phyloP scores from a whole-genome alignment of 2,113 vertebrate species.

The Xerus inauris region DNA sequence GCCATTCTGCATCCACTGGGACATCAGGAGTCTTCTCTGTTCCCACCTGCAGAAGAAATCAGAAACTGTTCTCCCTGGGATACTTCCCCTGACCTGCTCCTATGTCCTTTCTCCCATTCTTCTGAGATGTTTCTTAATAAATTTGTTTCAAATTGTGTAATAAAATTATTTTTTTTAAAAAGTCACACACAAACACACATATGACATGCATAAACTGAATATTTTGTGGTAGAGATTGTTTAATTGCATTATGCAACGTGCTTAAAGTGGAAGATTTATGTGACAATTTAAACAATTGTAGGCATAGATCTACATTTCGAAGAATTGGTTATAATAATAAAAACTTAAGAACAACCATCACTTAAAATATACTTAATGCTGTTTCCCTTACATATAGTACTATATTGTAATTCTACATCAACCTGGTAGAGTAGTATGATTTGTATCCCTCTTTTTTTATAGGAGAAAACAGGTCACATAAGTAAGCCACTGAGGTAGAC shows the following conservation, averaged over 20 bases:
- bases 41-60: too few relatives aligned
- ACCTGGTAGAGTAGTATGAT: background rate
- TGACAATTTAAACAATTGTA: background rate
- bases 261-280: background rate
- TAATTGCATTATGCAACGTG: background rate
- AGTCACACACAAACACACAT: too few relatives aligned
- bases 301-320: background rate
- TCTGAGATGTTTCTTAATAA: too few relatives aligned
- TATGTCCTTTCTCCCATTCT: too few relatives aligned
- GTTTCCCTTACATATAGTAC: background rate
- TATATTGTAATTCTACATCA: background rate
- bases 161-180: too few relatives aligned
- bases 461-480: background rate
- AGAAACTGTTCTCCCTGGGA: too few relatives aligned
- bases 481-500: background rate
- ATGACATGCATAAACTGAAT: background rate
- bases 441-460: background rate
- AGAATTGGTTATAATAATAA: background rate
- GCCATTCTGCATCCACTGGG: too few relatives aligned
- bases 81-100: too few relatives aligned
- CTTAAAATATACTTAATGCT: background rate
- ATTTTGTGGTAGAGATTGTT: background rate
- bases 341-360: background rate
- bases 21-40: too few relatives aligned
- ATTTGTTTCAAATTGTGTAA: too few relatives aligned